Evolutionary conservation across 2,797 vertebrate species (phyloP), one percentile per base, ranked within the genome.

Genomic region (Artibeus lituratus): DNA sequence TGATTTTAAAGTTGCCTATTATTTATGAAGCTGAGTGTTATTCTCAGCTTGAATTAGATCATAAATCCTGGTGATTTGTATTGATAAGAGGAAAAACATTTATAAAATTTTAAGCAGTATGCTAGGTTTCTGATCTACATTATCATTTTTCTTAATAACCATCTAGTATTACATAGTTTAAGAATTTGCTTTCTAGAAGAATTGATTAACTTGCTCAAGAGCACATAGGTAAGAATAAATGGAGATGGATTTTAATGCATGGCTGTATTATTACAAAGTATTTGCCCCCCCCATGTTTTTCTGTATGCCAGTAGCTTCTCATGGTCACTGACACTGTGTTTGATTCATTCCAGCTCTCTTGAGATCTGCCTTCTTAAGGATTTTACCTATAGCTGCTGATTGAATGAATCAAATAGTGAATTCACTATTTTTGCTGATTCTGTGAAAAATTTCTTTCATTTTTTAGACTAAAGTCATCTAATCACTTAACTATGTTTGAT

Each of bases 1-100:
- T 90, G 62, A 93, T 74, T 39, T 93, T 92, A 91, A 90, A 81
- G 39, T 81, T 84, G 57, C 47, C 62, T 92, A 3, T 81, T 88
- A 29, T 91, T 95, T 82, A 59, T 72, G 51, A 97, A 42, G 24
- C 51, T 95, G 37, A 92, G 78, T 89, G 67, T 77, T 96, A 94
- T 94, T 94, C 93, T 90, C 86, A 89, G 51, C 44, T 93, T 97
- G 80, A 94, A 77, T 96, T 97, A 94, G 89, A 94, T 89, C 7
- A 90, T 77, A 94, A 87, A 87, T 91, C 19, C 14, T 92, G 81
- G 44, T 76, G 90, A 90, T 96, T 83, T 94, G 32, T 87, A 18
- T 94, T 91, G 59, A 10, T 92, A 92, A 59, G 9, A 94, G 9
- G 57, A 87, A n/a, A 90, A 72, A 72, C 32, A 57, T 90, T 89